A percentile compares a stretch with the other conserved stretches of the same genome.
Evolutionary conservation across 2,113 vertebrate genomes (phyloP).

Genomic region (Triplophysa dalaica): DNA sequence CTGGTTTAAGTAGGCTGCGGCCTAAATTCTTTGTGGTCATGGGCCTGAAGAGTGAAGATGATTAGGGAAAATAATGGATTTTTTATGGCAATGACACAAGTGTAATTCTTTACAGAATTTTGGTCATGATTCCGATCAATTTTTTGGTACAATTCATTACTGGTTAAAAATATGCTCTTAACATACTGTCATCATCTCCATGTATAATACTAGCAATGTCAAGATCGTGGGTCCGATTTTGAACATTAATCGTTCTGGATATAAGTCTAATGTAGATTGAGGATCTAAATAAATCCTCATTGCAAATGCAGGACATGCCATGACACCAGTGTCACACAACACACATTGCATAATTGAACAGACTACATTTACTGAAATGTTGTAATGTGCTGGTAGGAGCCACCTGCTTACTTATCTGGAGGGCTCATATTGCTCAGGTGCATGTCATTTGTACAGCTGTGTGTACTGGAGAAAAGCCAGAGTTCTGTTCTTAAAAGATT

Average conservation of each 20-base stretch:
- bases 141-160: too few relatives aligned
- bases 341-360: neutral
- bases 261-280: too few relatives aligned
- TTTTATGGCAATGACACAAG: neutral
- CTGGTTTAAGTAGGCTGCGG: neutral
- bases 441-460: conserved; percentile 56
- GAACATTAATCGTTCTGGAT: too few relatives aligned
- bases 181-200: too few relatives aligned
- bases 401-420: conserved; percentile 34
- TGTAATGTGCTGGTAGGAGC: conserved; percentile 21
- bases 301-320: neutral
- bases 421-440: conserved; percentile 45
- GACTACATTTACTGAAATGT: conserved; percentile 18
- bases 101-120: neutral
- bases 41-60: neutral
- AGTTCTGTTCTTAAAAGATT: neutral
- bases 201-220: too few relatives aligned
- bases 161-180: too few relatives aligned
- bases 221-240: too few relatives aligned
- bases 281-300: too few relatives aligned
- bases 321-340: conserved; percentile 5
- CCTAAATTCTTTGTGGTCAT: neutral
- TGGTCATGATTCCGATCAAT: too few relatives aligned
- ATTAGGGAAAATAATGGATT: neutral
- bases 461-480: conserved; percentile 52